These are phyloP conservation scores for Crocuta crocuta DNA, from an alignment of 2,113 vertebrate species.

Conservation along the genomic window DNA sequence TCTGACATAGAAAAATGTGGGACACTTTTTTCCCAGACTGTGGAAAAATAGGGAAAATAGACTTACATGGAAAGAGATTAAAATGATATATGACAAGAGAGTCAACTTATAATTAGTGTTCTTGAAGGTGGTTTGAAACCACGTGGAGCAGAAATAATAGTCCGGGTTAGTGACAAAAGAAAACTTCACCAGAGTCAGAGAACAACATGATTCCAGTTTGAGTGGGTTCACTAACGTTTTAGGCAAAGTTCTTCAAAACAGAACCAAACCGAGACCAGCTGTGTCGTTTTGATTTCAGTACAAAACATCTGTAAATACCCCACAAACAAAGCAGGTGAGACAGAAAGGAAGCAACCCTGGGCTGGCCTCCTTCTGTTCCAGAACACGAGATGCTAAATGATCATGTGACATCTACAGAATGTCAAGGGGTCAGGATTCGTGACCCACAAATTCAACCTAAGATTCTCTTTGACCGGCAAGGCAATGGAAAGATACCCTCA, in stretches of 20 bases:
- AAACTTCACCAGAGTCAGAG: neutral
- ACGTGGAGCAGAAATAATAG: neutral
- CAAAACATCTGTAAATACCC: neutral
- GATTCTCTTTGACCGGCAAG: neutral
- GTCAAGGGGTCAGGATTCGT: neutral
- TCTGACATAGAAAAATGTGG: neutral
- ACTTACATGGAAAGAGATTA: neutral
- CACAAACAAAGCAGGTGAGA: neutral
- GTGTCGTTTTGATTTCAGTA: neutral
- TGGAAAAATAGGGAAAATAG: neutral
- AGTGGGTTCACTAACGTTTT: neutral
- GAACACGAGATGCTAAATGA: neutral
- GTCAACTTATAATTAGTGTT: neutral
- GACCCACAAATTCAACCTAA: neutral
- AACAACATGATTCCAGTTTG: neutral
- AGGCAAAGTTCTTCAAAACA: neutral
- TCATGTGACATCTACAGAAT: fast-evolving
- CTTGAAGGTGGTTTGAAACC: neutral
- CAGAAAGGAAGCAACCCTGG: fast-evolving
- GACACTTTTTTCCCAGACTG: neutral
- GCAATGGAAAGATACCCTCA: no score
- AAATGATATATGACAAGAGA: neutral
- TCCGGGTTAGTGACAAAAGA: neutral
- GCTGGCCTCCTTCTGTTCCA: no score
- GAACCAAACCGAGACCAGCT: fast-evolving